Evolutionary conservation across 2,888 invertebrate species (phyloP), one percentile per base, ranked within the genome.

Genomic region (Ophion obscuratus): DNA sequence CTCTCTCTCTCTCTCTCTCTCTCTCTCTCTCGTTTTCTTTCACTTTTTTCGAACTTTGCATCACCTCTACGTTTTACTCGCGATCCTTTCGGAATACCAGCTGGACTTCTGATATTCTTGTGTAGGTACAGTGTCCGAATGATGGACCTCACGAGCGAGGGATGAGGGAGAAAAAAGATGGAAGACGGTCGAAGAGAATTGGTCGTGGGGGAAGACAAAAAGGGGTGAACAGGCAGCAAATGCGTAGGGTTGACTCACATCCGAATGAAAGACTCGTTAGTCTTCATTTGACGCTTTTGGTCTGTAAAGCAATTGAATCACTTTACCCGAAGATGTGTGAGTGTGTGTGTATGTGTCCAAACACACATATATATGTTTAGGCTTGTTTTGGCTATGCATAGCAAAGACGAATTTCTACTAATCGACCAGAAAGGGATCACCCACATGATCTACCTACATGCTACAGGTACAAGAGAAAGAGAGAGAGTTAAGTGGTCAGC

Each of bases 201-300:
- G 6, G 40, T 40, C 40, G 40, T 40, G 40, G 40, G 40, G 40
- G 40, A 40, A 5, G 40, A 9, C 40, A 9, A 40, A 47, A 2
- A n/a, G 67, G 74, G 20, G 62, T n/a, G 64, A 64, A 53, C 14
- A 68, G 76, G 76, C 20, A n/a, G 70, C 64, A 81, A 84, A 70
- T 77, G 40, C 62, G 81, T 68, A 17, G 77, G 77, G 81, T 53
- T 61, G 59, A 57, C 67, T 68, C 68, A 44, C 24, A 24, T 24
- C 24, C 24, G 73, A 64, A 61, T 73, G 83, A 70, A 66, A 74
- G 76, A 61, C 79, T 78, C 87, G 87, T 88, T 88, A 87, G 85
- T 88, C 85, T 88, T 88, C 87, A 83, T 88, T 88, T 88, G 83
- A 86, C 79, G 81, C 79, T 59, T 61, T 68, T 53, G 66, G 57